Base-by-base conservation (phyloP, 2,797 vertebrate genomes). In the Prionace glauca region DNA sequence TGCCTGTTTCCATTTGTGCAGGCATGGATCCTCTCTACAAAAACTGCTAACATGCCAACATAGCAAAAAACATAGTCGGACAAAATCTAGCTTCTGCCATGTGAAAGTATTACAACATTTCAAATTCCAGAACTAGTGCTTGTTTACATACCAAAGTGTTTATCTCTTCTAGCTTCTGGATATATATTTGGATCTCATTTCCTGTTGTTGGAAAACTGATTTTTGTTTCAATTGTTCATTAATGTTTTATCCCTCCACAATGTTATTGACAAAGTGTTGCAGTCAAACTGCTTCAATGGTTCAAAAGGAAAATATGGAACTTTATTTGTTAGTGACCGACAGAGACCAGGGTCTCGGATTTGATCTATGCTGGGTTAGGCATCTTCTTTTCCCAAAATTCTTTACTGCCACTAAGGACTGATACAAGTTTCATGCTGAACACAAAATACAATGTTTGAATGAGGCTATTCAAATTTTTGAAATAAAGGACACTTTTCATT, bases 61-160 rank as follows among this genome's bases (percentile, higher is more conserved):
- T 32, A 45, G 32, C 22, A 45, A 71, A 94, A 74, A 3, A 18
- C 16, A 67, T 36, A 67, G 86, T 8, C 11, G 88, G 60, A 67
- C 60, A 60, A 91, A 91, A 91, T 65, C 16, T 65, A n/a, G 60
- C 88, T 22, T 65, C 60, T 65, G 18, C 32, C 29, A 20, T 20
- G 18, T n/a, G 67, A 72, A 26, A 29, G 62, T 94, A 94, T 72
- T 50, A 1, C 93, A 94, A 72, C 36, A 71, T 72, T 41, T 71
- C 71, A 94, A 94, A 94, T 50, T 94, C 92, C 92, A 50, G 26
- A 94, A 94, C 36, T 71, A 45, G 69, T 94, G 67, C 62, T 67
- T 92, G 91, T 69, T 93, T 93, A 69, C 91, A 93, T 93, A 71
- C 67, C 67, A 94, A 50, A 94, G 36, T 94, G 92, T 94, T 94